Percentiles rank a stretch among this genome's conserved stretches.
Evolutionary conservation across 2,113 vertebrate genomes (phyloP).

Genomic region (Argyrosomus japonicus): DNA sequence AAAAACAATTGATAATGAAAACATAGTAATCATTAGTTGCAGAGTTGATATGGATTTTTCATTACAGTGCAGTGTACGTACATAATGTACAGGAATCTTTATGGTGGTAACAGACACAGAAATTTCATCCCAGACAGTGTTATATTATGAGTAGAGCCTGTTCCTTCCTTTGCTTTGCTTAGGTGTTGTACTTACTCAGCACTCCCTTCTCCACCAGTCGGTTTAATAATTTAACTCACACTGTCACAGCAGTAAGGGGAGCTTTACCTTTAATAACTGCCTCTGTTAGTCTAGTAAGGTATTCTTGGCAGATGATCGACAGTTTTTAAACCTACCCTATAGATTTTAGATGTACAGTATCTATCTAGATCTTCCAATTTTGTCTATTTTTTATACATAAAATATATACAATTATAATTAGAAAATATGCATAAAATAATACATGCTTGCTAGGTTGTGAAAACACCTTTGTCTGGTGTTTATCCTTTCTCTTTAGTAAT

Average conservation of each 20-base stretch:
- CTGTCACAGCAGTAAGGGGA: background rate
- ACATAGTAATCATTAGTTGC: too few species aligned
- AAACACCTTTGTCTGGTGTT: too few species aligned
- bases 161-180: background rate
- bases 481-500: too few species aligned
- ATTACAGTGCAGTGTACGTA: too few species aligned
- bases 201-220: background rate
- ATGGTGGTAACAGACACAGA: background rate
- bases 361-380: background rate
- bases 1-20: too few species aligned
- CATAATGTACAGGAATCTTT: background rate
- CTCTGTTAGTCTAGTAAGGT: too few species aligned
- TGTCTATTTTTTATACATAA: background rate
- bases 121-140: background rate
- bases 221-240: conserved; percentile 28
- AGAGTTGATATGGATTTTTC: too few species aligned
- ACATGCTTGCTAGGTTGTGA: too few species aligned
- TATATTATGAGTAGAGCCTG: too few species aligned
- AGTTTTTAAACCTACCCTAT: too few species aligned
- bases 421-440: background rate
- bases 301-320: too few species aligned
- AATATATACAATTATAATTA: background rate
- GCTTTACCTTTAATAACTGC: background rate
- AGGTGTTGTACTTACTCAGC: background rate
- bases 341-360: too few species aligned